Conservation (phyloP, 2,113 vertebrate species). For the Acinonyx jubatus region DNA sequence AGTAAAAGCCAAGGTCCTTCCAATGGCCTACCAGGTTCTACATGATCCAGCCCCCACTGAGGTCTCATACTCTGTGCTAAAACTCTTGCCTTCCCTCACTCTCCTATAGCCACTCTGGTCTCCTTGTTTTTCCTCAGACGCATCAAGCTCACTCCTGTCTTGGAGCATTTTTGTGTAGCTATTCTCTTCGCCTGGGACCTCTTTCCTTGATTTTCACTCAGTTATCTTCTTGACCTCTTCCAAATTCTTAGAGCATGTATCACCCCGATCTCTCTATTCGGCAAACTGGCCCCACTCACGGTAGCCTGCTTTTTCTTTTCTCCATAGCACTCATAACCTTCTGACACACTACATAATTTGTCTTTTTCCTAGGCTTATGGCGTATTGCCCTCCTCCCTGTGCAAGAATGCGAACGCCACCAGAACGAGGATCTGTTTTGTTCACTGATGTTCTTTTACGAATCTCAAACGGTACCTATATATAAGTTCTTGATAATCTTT, state of each 20-base stretch:
- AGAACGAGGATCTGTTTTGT: not conserved
- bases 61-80: not conserved
- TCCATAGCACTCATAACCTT: not conserved
- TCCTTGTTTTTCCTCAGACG: not conserved
- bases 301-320: not conserved
- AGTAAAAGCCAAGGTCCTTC: not conserved
- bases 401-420: not conserved
- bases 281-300: not conserved
- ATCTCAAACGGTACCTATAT: not conserved
- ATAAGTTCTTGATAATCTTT: not conserved
- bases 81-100: too few relatives aligned
- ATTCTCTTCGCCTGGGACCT: not conserved
- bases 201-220: not conserved
- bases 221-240: not conserved
- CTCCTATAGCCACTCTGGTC: too few relatives aligned
- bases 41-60: fast-evolving
- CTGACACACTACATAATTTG: not conserved
- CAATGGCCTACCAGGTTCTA: too few relatives aligned
- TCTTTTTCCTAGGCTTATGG: not conserved
- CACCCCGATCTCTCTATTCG: not conserved
- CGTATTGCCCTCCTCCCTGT: not conserved
- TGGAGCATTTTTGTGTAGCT: not conserved
- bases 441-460: not conserved
- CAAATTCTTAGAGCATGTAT: not conserved
- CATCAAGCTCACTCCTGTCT: fast-evolving